phyloP scores from a whole-genome alignment of 2,888 invertebrate genomes.

The Drosophila pseudotalamancana region DNA sequence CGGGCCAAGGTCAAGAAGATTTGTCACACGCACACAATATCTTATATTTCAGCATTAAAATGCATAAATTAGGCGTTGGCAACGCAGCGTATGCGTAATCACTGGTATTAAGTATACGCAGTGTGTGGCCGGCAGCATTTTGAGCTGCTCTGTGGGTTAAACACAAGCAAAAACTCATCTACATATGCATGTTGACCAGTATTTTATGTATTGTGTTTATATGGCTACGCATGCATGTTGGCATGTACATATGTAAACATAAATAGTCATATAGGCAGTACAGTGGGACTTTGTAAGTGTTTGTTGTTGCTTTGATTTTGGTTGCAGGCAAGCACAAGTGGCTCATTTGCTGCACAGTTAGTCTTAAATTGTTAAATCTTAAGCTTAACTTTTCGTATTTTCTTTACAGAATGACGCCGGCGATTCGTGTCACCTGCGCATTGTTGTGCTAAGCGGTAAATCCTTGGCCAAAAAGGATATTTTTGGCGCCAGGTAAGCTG shows the following conservation, averaged over 20 bases:
- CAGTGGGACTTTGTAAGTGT: constrained; percentile 1
- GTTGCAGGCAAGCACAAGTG: too few relatives aligned
- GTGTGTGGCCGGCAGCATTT: constrained; percentile 18
- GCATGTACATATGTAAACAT: not conserved
- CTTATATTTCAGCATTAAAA: constrained; percentile 30
- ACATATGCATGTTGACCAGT: not conserved
- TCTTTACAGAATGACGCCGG: constrained; percentile 89
- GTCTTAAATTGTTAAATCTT: not conserved
- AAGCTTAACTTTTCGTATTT: constrained; percentile 14
- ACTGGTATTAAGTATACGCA: constrained; percentile 61
- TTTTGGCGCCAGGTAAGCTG: constrained; percentile 95
- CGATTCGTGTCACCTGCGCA: constrained; percentile 91
- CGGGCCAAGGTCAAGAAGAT: too few relatives aligned
- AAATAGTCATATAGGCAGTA: too few relatives aligned
- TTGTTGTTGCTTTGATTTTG: not conserved
- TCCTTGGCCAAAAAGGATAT: constrained; percentile 99
- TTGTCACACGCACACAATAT: constrained; percentile 28
- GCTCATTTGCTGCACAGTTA: constrained; percentile 30
- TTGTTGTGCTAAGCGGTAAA: constrained; percentile 94
- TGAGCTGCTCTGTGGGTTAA: too few relatives aligned
- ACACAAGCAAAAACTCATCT: not conserved
- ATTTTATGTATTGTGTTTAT: too few relatives aligned
- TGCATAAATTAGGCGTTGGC: constrained; percentile 46
- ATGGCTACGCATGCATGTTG: not conserved
- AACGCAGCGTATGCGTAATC: constrained; percentile 68